Base-by-base conservation (phyloP, 37 sponge, comb jelly and placozoan genomes). In the Cliona cf. orientalis region DNA sequence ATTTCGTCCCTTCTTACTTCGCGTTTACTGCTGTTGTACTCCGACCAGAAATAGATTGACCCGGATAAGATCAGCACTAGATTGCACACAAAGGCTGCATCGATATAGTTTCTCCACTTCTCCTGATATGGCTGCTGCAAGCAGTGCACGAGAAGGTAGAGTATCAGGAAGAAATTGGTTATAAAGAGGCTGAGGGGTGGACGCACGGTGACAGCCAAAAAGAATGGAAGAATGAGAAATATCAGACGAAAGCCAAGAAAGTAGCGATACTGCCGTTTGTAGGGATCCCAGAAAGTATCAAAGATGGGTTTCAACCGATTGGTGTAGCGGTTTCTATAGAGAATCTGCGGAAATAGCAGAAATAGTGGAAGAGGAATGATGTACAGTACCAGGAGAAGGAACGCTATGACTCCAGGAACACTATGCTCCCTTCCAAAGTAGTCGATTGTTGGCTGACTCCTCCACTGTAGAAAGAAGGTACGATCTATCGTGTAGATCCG, bases 231-330 rank as follows among this genome's bases (percentile, higher is more conserved):
- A 31, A 46, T 35, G 36, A 71, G 68, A 32, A 80, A 69, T 11
- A 80, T 21, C 5, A 69, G 58, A 40, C 81, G 38, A 23, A 80
- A 11, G 1, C 81, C 71, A 11, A 80, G 59, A 71, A 71, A 80
- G 71, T 57, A 69, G 21, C 81, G 65, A 56, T n/a, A 69, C 21
- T 56, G 37, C 4, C 71, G 71, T 69, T 80, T 69, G 59, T 58
- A 69, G 0, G 81, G 81, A 45, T 56, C 2, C 81, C 81, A 80
- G 61, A 80, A 80, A 1, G 71, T 61, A 69, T 80, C 81, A 28
- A 57, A 69, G 57, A 80, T 34, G 1, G 81, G 81, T 23, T 80
- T 80, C 61, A 35, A 80, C 42, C 31, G 69, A 3, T 39, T 31
- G 31, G 46, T 46, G 60, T n/a, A 70, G 2, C 40, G 49, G 23